A percentile compares a stretch with the other conserved stretches of the same genome.
These are phyloP conservation scores for Entomobrya proxima DNA, from an alignment of 2,888 invertebrate genomes.

Conservation along the genomic window DNA sequence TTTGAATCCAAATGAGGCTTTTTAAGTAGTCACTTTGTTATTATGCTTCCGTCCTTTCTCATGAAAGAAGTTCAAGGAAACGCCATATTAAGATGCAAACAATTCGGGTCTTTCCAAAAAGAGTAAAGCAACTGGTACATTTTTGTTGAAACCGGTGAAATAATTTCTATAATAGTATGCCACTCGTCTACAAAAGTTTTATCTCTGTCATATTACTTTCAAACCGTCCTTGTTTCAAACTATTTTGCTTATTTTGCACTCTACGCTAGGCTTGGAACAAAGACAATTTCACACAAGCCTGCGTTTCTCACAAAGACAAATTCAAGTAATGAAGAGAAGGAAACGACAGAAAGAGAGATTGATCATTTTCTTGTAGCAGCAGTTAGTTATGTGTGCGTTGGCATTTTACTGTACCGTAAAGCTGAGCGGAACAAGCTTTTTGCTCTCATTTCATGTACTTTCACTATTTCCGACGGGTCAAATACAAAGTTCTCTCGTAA, in stretches of 20 bases:
- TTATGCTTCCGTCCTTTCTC: neutral
- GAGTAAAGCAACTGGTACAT: neutral
- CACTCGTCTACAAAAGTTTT: neutral
- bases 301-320: neutral
- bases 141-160: neutral
- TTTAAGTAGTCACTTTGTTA: neutral
- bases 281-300: slow-evolving; percentile 7
- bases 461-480: neutral
- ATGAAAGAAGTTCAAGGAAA: neutral
- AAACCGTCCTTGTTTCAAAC: neutral
- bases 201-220: slow-evolving; percentile 20
- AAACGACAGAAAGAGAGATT: slow-evolving; percentile 2
- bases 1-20: neutral
- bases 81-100: neutral
- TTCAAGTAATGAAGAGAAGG: slow-evolving; percentile 1
- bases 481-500: slow-evolving; percentile 18
- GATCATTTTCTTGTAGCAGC: neutral
- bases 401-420: neutral
- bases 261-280: neutral
- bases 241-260: slow-evolving; percentile 1
- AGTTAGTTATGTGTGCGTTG: neutral
- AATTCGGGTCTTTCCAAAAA: neutral
- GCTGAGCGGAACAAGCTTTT: neutral
- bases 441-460: neutral
- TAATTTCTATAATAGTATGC: neutral